Percentiles rank a stretch among this genome's conserved stretches.
Evolutionary conservation across 2,888 invertebrate species (phyloP).

Genomic region (Charanyca ferruginea): DNA sequence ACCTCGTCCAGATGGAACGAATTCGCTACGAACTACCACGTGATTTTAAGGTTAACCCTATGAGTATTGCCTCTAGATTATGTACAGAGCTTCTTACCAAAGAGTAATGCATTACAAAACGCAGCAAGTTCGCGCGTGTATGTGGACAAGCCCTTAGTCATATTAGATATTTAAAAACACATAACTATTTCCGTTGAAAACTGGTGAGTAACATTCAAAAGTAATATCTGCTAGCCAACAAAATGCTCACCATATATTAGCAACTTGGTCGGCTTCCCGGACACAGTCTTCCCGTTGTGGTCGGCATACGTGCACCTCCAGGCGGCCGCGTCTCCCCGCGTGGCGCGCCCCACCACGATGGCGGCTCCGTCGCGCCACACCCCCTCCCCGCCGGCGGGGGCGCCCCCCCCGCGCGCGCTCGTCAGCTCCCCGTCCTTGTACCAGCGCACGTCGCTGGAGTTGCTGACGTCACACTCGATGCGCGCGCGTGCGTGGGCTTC

Average conservation of each 20-base stretch:
- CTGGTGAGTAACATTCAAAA: background rate
- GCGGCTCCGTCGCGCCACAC: conserved; percentile 76
- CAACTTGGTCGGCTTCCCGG: conserved; percentile 82
- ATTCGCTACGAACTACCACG: too few species aligned
- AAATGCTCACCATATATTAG: conserved; percentile 80
- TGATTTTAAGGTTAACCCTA: too few species aligned
- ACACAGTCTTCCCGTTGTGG: conserved; percentile 92
- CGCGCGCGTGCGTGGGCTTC: conserved; percentile 80
- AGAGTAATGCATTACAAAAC: too few species aligned
- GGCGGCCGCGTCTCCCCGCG: conserved; percentile 92
- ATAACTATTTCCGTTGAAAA: too few species aligned
- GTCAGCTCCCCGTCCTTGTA: conserved; percentile 83
- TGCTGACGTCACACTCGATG: conserved; percentile 77
- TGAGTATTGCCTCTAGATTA: too few species aligned
- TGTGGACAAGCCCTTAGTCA: too few species aligned
- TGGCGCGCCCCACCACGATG: conserved; percentile 82
- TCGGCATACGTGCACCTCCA: conserved; percentile 94
- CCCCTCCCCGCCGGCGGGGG: conserved; percentile 69
- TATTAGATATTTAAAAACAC: too few species aligned
- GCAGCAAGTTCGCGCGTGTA: too few species aligned
- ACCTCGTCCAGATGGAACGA: too few species aligned
- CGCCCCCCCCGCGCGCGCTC: conserved; percentile 52
- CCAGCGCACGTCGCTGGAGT: conserved; percentile 82
- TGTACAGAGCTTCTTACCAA: too few species aligned
- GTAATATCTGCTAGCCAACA: background rate